phyloP scores from a whole-genome alignment of 2,888 invertebrate species.

The Nemotelus pantherinus region DNA sequence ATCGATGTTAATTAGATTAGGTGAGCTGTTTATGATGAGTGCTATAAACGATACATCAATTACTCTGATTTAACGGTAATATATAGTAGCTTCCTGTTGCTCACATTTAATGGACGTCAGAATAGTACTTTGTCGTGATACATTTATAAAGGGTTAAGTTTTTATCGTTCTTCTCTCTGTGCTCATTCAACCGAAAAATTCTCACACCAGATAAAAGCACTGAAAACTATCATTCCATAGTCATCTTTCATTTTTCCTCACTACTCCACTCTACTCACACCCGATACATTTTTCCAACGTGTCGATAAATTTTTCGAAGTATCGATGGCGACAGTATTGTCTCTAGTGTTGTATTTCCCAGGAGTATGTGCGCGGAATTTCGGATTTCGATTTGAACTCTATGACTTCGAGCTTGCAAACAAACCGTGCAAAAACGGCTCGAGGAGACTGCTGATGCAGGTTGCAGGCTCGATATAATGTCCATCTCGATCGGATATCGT shows the following conservation, averaged over 20 bases:
- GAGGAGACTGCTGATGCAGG: too few relatives aligned
- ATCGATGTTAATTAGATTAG: too few relatives aligned
- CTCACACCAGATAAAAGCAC: not conserved
- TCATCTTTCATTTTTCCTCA: not conserved
- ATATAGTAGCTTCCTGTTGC: too few relatives aligned
- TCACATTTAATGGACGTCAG: too few relatives aligned
- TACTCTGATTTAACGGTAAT: too few relatives aligned
- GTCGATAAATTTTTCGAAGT: conserved; percentile 25
- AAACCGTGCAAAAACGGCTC: too few relatives aligned
- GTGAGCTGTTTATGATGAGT: too few relatives aligned
- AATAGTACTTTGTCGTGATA: too few relatives aligned
- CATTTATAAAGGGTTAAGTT: too few relatives aligned
- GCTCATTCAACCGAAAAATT: not conserved
- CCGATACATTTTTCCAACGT: not conserved
- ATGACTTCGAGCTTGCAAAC: conserved; percentile 4
- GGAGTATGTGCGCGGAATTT: not conserved
- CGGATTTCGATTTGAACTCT: conserved; percentile 27
- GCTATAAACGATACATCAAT: too few relatives aligned
- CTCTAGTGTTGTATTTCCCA: conserved; percentile 13
- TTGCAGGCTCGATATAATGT: conserved; percentile 2
- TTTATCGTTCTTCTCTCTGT: too few relatives aligned
- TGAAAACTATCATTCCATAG: not conserved
- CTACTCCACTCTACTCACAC: too few relatives aligned
- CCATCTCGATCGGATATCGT: conserved; percentile 30
- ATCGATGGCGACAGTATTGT: conserved; percentile 33